phyloP scores from a whole-genome alignment of 2,888 invertebrate genomes.

The Hermaeophaga mercurialis region DNA sequence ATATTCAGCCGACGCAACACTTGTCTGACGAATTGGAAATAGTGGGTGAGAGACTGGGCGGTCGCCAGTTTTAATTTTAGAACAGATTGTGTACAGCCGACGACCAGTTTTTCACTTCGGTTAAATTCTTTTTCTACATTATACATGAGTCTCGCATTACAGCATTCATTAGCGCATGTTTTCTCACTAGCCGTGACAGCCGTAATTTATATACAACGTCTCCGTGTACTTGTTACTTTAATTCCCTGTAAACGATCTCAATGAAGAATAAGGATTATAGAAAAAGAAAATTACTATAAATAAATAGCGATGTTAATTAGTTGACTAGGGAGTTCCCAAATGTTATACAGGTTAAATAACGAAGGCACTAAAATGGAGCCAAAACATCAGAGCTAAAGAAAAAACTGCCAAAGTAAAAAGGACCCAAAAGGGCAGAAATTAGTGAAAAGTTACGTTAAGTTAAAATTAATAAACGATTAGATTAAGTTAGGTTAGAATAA shows the following conservation, averaged over 20 bases:
- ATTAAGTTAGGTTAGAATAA: no score
- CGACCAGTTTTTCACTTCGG: conserved; percentile 16
- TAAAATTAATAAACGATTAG: no score
- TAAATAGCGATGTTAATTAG: no score
- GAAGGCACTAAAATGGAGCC: no score
- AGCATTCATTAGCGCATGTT: conserved; percentile 33
- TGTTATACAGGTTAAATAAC: no score
- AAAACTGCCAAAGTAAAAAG: no score
- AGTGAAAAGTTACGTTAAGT: no score
- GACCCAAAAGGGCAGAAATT: no score
- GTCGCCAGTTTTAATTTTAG: conserved; percentile 28
- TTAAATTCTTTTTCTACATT: conserved; percentile 25
- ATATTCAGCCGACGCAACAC: conserved; percentile 11
- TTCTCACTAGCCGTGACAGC: conserved; percentile 28
- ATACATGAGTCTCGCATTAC: conserved; percentile 33
- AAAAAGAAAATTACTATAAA: no score
- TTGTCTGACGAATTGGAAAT: conserved; percentile 10
- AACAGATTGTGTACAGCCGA: conserved; percentile 11
- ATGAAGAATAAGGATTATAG: no score
- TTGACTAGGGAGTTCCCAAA: no score
- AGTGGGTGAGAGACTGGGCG: conserved; percentile 26
- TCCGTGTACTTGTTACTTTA: conserved; percentile 13
- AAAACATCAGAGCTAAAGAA: no score
- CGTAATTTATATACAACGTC: conserved; percentile 28
- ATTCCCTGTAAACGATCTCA: conserved; percentile 9